Conservation (phyloP, 2,113 vertebrate genomes). For the Cottus gobio region DNA sequence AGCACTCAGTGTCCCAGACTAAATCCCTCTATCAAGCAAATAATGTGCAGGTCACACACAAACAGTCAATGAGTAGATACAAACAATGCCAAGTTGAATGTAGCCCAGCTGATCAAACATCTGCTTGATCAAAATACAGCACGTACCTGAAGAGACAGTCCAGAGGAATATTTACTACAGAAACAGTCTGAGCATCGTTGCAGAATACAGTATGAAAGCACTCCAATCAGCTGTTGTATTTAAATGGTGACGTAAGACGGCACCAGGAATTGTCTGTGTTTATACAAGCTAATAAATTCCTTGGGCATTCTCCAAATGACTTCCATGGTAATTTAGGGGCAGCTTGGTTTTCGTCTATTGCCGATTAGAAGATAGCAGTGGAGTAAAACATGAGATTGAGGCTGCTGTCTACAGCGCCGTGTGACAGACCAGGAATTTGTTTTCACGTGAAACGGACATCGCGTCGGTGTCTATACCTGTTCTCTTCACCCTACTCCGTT, state of each 20-base stretch:
- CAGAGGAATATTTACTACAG: neutral
- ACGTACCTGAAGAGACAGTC: neutral
- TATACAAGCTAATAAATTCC: constrained; percentile 69
- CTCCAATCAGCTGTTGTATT: constrained; percentile 56
- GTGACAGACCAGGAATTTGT: constrained; percentile 38
- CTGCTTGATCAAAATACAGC: neutral
- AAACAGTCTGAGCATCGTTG: neutral
- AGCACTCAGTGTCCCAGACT: neutral
- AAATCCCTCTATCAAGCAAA: constrained; percentile 11
- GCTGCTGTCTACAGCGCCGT: neutral
- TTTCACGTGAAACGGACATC: constrained; percentile 49
- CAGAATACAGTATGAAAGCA: constrained; percentile 26
- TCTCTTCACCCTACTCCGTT: constrained; percentile 40
- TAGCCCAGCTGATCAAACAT: neutral
- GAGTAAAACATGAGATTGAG: constrained; percentile 41
- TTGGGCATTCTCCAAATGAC: constrained; percentile 62
- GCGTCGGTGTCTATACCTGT: constrained; percentile 69
- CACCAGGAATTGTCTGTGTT: constrained; percentile 55
- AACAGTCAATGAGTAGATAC: neutral
- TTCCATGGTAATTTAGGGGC: constrained; percentile 53
- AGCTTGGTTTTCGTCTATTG: constrained; percentile 47
- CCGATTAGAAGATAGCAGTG: constrained; percentile 45
- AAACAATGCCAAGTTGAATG: neutral
- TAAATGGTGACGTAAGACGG: constrained; percentile 37
- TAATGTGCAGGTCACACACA: constrained; percentile 2